Percentiles rank a stretch among this genome's conserved stretches.
phyloP scores from a whole-genome alignment of 2,113 vertebrate genomes.

The Scomber japonicus region DNA sequence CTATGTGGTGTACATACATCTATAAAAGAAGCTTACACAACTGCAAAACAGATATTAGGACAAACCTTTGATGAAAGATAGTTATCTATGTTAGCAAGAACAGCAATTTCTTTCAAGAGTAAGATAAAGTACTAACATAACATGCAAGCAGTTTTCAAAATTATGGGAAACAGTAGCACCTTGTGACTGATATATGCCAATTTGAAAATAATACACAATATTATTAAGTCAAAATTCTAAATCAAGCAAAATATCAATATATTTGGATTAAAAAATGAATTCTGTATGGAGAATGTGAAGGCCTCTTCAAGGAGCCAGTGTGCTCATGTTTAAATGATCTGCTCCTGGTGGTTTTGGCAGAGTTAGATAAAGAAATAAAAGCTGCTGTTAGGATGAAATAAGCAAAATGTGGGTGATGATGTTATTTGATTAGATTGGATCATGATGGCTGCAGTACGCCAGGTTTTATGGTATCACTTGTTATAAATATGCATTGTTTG shows the following conservation, averaged over 20 bases:
- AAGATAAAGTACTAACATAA: too few relatives aligned
- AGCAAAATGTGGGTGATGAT: background rate
- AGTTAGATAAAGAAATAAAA: too few relatives aligned
- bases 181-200: background rate
- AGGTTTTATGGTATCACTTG: background rate
- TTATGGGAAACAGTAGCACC: background rate
- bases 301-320: background rate
- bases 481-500: too few relatives aligned
- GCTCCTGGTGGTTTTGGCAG: background rate
- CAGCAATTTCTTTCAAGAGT: background rate
- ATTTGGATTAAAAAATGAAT: background rate
- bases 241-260: background rate
- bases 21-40: background rate
- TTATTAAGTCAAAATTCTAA: background rate
- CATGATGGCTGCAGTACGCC: background rate
- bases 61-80: background rate
- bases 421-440: background rate
- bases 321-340: background rate
- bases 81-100: background rate
- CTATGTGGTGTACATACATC: background rate
- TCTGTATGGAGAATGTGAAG: background rate
- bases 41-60: background rate
- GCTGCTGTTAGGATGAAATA: conserved; percentile 13
- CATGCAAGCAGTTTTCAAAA: background rate
- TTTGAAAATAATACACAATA: background rate